Percentiles rank a stretch among this genome's conserved stretches.
These are phyloP conservation scores for Scomber japonicus DNA, from an alignment of 2,113 vertebrate species.

Conservation along the genomic window DNA sequence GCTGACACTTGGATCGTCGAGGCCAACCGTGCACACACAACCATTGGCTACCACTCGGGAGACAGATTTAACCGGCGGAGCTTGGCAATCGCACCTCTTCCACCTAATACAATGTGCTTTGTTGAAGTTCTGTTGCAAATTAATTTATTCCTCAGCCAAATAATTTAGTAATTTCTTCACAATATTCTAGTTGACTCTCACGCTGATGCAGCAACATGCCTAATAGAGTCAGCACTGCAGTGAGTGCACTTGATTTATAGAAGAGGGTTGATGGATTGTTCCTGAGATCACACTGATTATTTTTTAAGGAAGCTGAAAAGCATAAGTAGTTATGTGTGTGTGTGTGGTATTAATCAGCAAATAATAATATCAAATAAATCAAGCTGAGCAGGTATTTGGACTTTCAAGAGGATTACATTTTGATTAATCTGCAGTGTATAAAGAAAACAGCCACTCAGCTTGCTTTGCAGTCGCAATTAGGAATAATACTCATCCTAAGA, in stretches of 20 bases:
- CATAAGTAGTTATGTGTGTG: neutral
- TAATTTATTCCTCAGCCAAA: constrained; percentile 36
- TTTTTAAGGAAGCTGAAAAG: constrained; percentile 19
- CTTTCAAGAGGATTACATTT: constrained; percentile 2
- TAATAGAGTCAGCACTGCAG: constrained; percentile 41
- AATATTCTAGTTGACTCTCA: constrained; percentile 30
- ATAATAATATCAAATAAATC: constrained; percentile 16
- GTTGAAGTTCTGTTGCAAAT: constrained; percentile 41
- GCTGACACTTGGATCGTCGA: constrained; percentile 67
- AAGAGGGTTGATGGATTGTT: constrained; percentile 33
- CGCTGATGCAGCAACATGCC: constrained; percentile 50
- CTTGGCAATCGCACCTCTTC: constrained; percentile 37
- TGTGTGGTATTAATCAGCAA: neutral
- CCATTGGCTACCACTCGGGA: constrained; percentile 50
- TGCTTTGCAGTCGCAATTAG: constrained; percentile 33
- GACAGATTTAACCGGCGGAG: constrained; percentile 47
- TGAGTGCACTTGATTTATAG: constrained; percentile 32
- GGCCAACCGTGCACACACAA: constrained; percentile 50
- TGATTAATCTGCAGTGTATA: neutral
- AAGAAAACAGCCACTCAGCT: neutral
- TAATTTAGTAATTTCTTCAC: constrained; percentile 44
- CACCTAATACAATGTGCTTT: constrained; percentile 40
- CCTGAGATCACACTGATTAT: neutral
- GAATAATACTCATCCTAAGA: constrained; percentile 15
- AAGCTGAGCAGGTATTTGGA: neutral